Conservation (phyloP, 2,113 vertebrate species). For the Bothrops jararaca region DNA sequence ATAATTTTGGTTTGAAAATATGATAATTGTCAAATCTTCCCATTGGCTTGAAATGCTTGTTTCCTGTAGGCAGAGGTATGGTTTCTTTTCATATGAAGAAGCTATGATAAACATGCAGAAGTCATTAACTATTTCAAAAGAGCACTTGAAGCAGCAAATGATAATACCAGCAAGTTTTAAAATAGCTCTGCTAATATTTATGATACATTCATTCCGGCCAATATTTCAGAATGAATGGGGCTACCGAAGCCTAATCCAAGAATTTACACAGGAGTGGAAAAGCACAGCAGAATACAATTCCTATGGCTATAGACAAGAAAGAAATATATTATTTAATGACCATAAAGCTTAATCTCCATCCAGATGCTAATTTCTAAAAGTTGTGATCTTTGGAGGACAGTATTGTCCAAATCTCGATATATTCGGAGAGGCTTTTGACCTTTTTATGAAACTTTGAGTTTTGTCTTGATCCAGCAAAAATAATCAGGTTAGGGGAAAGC, state of each 20-base stretch:
- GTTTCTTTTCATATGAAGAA: background rate
- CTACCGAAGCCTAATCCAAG: background rate
- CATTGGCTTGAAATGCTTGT: background rate
- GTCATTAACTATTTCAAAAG: background rate
- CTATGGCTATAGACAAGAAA: background rate
- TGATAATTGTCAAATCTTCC: background rate
- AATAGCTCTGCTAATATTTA: background rate
- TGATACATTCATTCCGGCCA: background rate
- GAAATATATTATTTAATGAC: background rate
- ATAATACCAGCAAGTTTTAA: too few species aligned
- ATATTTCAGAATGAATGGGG: background rate
- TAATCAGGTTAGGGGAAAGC: background rate
- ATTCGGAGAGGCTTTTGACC: background rate
- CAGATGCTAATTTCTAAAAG: background rate
- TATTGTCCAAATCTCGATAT: background rate
- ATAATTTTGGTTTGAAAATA: background rate
- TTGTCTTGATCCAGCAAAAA: background rate
- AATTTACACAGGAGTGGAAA: background rate
- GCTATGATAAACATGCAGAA: background rate
- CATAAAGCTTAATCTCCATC: background rate
- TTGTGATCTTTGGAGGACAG: background rate
- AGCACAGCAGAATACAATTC: background rate
- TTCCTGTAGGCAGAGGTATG: background rate
- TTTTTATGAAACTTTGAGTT: background rate
- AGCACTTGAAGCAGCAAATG: background rate